Evolutionary conservation across 2,888 invertebrate genomes (phyloP).

Genomic region (Ophioninae sp.): DNA sequence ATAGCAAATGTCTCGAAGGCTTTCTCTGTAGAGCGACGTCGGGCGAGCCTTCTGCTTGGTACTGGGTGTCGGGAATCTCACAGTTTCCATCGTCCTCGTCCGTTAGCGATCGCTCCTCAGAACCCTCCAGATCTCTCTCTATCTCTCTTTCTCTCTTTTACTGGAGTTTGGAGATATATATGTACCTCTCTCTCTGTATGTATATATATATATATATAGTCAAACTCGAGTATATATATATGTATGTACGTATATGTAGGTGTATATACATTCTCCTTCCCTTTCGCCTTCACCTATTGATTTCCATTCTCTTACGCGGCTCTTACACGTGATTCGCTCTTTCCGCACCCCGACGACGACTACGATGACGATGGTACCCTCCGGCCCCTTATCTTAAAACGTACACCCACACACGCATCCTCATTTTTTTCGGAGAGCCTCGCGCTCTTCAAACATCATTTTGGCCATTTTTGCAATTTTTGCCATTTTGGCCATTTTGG

Average conservation of each 20-base stretch:
- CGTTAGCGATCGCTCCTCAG: conserved; percentile 61
- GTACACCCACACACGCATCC: conserved; percentile 23
- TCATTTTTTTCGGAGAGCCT: neutral
- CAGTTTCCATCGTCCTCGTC: conserved; percentile 65
- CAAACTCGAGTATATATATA: too few species aligned
- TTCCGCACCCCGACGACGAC: conserved; percentile 66
- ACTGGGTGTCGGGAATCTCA: conserved; percentile 63
- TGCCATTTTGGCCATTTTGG: neutral
- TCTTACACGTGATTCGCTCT: conserved; percentile 73
- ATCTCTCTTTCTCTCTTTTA: neutral
- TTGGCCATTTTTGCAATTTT: neutral
- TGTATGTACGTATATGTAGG: neutral
- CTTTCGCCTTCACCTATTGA: conserved; percentile 78
- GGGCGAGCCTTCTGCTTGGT: conserved; percentile 36
- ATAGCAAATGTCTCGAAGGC: conserved; percentile 68
- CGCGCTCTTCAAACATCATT: conserved; percentile 26
- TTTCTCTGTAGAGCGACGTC: conserved; percentile 74
- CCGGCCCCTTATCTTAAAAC: conserved; percentile 22
- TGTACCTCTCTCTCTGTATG: conserved; percentile 3
- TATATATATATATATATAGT: conserved; percentile 3
- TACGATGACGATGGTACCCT: conserved; percentile 46
- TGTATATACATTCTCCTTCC: conserved; percentile 26
- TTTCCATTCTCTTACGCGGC: conserved; percentile 78
- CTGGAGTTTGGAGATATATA: neutral
- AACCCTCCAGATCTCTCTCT: conserved; percentile 7